These are phyloP conservation scores for Gracilinanus agilis DNA, from an alignment of 2,113 vertebrate genomes.

Conservation along the genomic window DNA sequence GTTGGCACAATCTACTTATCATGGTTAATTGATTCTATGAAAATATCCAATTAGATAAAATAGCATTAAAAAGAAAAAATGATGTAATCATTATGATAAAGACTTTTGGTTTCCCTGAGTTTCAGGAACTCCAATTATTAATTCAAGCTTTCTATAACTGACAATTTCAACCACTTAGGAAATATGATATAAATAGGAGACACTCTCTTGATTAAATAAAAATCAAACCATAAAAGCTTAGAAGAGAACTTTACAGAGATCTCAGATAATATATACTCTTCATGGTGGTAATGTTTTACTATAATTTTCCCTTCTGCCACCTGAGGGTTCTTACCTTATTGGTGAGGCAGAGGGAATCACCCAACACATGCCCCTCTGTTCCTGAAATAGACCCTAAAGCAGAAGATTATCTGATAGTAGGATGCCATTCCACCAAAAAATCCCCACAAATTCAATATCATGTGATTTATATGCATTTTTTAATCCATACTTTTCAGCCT, in stretches of 20 bases:
- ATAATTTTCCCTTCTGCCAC: neutral
- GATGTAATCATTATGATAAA: neutral
- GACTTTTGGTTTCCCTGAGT: neutral
- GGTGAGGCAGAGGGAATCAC: neutral
- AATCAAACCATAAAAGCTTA: neutral
- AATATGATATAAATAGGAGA: neutral
- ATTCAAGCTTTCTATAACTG: neutral
- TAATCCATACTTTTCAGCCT: neutral
- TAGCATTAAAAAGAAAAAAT: neutral
- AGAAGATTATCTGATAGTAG: neutral
- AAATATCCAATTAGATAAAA: neutral
- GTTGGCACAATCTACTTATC: conserved; percentile 5
- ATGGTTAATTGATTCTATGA: neutral
- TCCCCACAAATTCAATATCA: neutral
- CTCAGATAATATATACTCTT: neutral
- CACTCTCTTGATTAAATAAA: neutral
- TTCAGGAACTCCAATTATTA: neutral
- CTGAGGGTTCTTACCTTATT: neutral
- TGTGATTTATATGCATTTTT: neutral
- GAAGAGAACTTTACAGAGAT: neutral
- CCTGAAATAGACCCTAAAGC: neutral
- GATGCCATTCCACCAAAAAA: neutral
- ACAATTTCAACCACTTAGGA: neutral
- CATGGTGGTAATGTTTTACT: neutral
- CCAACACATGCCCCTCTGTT: neutral